Evolutionary conservation across 2,113 vertebrate genomes (phyloP).

Genomic region (Indri indri): DNA sequence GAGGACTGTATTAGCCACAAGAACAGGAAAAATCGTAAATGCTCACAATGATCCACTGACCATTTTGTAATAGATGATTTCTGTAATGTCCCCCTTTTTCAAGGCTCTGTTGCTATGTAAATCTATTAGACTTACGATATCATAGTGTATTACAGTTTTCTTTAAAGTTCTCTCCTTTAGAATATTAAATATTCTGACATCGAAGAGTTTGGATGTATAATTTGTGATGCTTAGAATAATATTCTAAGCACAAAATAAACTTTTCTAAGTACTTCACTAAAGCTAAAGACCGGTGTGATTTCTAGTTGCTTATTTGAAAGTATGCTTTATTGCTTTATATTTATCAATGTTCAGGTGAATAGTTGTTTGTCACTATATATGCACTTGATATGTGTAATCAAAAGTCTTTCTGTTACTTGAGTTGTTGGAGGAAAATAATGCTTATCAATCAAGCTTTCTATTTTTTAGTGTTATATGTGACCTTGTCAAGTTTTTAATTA

Average conservation of each 20-base stretch:
- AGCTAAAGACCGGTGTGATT: constrained; percentile 30
- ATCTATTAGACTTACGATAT: background rate
- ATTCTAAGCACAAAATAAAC: constrained; percentile 66
- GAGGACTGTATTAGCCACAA: background rate
- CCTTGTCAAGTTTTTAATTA: constrained; percentile 16
- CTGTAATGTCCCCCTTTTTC: background rate
- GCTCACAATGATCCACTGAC: background rate
- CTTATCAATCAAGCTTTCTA: background rate
- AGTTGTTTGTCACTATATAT: background rate
- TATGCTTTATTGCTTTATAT: background rate
- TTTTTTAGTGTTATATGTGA: background rate
- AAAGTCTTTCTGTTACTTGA: constrained; percentile 17
- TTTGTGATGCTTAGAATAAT: constrained; percentile 65
- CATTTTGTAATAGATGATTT: background rate
- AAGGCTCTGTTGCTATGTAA: background rate
- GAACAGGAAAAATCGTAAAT: background rate
- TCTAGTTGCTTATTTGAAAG: constrained; percentile 1
- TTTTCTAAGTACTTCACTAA: constrained; percentile 67
- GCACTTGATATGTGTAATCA: background rate
- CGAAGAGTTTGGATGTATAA: constrained; percentile 54
- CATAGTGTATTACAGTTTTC: background rate
- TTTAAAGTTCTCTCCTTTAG: constrained; percentile 42
- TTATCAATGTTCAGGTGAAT: background rate
- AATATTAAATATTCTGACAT: constrained; percentile 49
- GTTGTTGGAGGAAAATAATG: background rate